Base-by-base conservation (phyloP, 92 coral and sea anemone genomes). In the Phenganax subtilis region DNA sequence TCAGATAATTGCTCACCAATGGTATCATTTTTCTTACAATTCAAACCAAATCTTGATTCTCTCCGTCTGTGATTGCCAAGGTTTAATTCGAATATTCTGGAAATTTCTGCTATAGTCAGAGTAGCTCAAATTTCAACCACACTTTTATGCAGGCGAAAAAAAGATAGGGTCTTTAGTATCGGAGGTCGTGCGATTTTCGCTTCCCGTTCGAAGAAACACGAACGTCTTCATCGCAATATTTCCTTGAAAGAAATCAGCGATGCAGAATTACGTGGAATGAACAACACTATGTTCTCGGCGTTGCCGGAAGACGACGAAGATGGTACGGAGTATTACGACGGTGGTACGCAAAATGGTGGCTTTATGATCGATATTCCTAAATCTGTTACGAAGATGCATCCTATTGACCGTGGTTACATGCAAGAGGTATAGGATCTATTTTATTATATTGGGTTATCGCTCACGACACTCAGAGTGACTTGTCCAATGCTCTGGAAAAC, bases 211-310 rank as follows among this genome's bases (percentile, higher is more conserved):
- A 44, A 30, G 73, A 68, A 68, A 30, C 53, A 68, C n/a, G 47
- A 68, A 44, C 73, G 54, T 30, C 8, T 29, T 27, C 73, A 44
- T 0, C 70, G 54, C 7, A 54, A 68, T 68, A 68, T 68, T 68
- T 68, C 73, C n/a, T 29, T 68, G 73, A 68, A 68, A 37, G 73
- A 68, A 54, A 30, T 68, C 53, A 68, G 47, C 15, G 73, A 30
- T 37, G 0, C 73, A 6, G 73, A 68, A 11, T 6, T 68, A 11
- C 73, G 73, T 12, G 73, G 73, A 37, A 68, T 68, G 16, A 30
- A 27, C 73, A 68, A 68, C 73, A 44, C 31, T 30, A 68, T 37
- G 73, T 37, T 68, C 20, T 37, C 47, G 47, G 1, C n/a, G 54
- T 6, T 3, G 29, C 54, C 47, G 4, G 73, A 30, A 44, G 53